These are phyloP conservation scores for Ambastaia sidthimunki DNA, from an alignment of 2,797 vertebrate species.

Conservation along the genomic window DNA sequence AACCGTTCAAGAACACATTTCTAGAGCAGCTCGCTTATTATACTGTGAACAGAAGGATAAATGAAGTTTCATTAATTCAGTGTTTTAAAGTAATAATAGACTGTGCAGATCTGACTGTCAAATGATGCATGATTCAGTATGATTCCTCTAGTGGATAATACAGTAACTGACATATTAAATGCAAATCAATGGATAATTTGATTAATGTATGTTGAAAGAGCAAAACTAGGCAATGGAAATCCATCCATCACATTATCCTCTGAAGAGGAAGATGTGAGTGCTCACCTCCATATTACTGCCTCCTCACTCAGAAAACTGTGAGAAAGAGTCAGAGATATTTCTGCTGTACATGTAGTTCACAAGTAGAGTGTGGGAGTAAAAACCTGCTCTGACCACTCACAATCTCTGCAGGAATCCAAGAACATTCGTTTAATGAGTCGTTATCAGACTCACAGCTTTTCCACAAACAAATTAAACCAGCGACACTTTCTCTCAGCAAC, in stretches of 20 bases:
- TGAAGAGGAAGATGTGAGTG: conserved; percentile 7
- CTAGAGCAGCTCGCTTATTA: not conserved
- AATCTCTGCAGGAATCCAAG: conserved; percentile 17
- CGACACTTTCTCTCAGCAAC: conserved; percentile 11
- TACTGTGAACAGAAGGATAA: too few species aligned
- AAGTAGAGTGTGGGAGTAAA: conserved; percentile 36
- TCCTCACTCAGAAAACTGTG: not conserved
- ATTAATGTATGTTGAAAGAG: conserved; percentile 24
- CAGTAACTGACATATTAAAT: conserved; percentile 8
- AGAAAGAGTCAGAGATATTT: conserved; percentile 12
- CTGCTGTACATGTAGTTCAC: conserved; percentile 11
- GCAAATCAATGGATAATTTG: conserved; percentile 6
- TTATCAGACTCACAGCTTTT: conserved; percentile 8
- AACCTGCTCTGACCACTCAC: conserved; percentile 22
- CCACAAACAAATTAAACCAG: conserved; percentile 10
- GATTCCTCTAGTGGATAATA: not conserved
- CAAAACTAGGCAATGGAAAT: conserved; percentile 25
- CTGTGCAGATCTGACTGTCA: not conserved
- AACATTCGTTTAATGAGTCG: conserved; percentile 39
- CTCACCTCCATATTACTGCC: conserved; percentile 3
- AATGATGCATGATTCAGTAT: not conserved
- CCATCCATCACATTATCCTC: conserved; percentile 31
- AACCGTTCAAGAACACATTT: not conserved
- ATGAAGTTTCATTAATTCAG: not conserved
- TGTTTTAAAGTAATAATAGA: not conserved